Evolutionary conservation across 1,140 invertebrate genomes (phyloP).

Genomic region (Saccostrea cuccullata): DNA sequence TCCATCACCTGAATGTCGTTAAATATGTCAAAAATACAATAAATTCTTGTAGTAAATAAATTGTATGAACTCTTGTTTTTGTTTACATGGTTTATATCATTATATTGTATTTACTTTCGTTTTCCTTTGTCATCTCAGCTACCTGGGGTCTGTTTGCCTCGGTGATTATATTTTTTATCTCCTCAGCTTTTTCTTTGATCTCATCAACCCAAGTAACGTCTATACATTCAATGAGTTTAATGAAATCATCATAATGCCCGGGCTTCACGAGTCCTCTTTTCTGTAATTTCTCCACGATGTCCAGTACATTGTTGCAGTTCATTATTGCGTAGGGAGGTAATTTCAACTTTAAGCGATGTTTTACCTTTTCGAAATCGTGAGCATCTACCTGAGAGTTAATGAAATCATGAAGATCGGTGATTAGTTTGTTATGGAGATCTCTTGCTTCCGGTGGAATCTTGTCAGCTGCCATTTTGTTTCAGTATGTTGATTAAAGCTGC

Average conservation of each 20-base stretch:
- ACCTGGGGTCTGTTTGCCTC: not conserved
- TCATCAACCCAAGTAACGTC: not conserved
- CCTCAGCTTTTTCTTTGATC: not conserved
- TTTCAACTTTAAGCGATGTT: constrained; percentile 3
- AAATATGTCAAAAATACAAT: no score
- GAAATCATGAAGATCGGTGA: not conserved
- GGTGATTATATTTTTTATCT: not conserved
- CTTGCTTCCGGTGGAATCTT: not conserved
- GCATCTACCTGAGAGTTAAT: constrained; percentile 2
- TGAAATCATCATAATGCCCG: not conserved
- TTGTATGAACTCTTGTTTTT: no score
- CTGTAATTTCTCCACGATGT: not conserved
- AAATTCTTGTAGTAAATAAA: no score
- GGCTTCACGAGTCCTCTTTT: not conserved
- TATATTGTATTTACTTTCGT: not conserved
- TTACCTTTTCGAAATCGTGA: not conserved
- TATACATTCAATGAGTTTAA: constrained; percentile 2
- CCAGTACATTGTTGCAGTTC: not conserved
- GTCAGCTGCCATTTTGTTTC: not conserved
- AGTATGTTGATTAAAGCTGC: not conserved
- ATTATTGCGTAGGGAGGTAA: not conserved
- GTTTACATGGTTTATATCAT: not conserved
- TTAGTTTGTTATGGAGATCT: not conserved
- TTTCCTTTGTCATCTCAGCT: not conserved
- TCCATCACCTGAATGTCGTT: no score